These are phyloP conservation scores for Lottia scabra DNA, from an alignment of 2,888 invertebrate species.

Conservation along the genomic window DNA sequence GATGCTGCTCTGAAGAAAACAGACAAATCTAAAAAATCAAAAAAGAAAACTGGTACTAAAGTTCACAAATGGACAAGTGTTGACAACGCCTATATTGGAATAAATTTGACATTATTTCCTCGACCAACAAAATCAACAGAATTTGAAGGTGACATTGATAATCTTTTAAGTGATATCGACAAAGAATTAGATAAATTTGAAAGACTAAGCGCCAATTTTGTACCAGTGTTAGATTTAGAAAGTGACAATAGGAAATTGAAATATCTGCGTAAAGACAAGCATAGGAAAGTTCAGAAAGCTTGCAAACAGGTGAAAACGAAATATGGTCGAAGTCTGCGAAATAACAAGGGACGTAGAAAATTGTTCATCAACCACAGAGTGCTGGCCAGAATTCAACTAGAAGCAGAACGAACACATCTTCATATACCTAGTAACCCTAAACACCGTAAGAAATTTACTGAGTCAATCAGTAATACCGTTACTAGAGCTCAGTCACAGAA, in stretches of 20 bases:
- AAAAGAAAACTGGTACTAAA: constrained; percentile 31
- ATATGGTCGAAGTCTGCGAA: constrained; percentile 47
- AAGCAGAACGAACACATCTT: constrained; percentile 29
- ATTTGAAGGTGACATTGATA: not conserved
- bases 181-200: constrained; percentile 28
- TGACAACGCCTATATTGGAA: constrained; percentile 38
- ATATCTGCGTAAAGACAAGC: constrained; percentile 38
- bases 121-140: constrained; percentile 26
- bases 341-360: constrained; percentile 49
- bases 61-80: constrained; percentile 50
- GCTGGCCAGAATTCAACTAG: constrained; percentile 44
- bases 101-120: constrained; percentile 49
- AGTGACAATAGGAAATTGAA: constrained; percentile 25
- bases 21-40: constrained; percentile 8
- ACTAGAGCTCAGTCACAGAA: not conserved
- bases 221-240: constrained; percentile 28
- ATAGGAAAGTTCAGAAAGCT: constrained; percentile 48
- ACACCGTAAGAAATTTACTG: constrained; percentile 15
- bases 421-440: constrained; percentile 30
- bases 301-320: constrained; percentile 58
- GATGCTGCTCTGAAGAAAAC: not conserved
- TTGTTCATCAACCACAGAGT: constrained; percentile 55
- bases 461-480: constrained; percentile 9
- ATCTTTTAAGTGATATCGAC: not conserved
- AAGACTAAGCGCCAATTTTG: constrained; percentile 20